Evolutionary conservation across 2,113 vertebrate species (phyloP).

Genomic region (Apteryx owenii): DNA sequence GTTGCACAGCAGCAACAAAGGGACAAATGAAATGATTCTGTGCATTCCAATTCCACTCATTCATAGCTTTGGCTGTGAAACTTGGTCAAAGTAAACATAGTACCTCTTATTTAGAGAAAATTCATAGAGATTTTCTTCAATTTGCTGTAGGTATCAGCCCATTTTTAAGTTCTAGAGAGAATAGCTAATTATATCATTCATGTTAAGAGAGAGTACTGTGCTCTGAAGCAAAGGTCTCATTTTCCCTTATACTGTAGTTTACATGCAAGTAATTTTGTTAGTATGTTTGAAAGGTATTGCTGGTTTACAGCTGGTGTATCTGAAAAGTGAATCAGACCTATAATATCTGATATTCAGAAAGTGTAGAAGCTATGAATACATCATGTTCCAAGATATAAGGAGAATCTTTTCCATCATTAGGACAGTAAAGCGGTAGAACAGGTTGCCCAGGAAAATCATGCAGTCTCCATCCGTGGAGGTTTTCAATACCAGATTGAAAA

Average conservation of each 20-base stretch:
- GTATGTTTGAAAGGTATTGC: background rate
- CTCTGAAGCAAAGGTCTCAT: background rate
- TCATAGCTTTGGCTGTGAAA: background rate
- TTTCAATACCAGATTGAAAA: background rate
- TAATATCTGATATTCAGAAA: background rate
- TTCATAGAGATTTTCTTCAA: background rate
- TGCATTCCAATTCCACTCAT: background rate
- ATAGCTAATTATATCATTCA: background rate
- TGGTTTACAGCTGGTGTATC: background rate
- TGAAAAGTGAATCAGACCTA: background rate
- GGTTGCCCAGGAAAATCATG: background rate
- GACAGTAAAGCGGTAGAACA: background rate
- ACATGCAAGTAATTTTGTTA: background rate
- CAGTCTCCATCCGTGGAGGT: background rate
- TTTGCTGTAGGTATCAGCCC: background rate
- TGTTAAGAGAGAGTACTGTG: background rate
- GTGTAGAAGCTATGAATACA: background rate
- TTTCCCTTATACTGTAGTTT: background rate
- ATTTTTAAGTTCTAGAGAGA: background rate
- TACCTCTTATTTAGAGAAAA: background rate
- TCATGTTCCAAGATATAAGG: background rate
- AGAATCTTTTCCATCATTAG: background rate
- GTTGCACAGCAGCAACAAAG: background rate
- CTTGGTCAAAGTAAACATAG: background rate
- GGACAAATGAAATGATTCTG: background rate